Percentiles rank a stretch among this genome's conserved stretches.
Conservation (phyloP, 2,888 invertebrate genomes). For the Subacronicta megacephala region DNA sequence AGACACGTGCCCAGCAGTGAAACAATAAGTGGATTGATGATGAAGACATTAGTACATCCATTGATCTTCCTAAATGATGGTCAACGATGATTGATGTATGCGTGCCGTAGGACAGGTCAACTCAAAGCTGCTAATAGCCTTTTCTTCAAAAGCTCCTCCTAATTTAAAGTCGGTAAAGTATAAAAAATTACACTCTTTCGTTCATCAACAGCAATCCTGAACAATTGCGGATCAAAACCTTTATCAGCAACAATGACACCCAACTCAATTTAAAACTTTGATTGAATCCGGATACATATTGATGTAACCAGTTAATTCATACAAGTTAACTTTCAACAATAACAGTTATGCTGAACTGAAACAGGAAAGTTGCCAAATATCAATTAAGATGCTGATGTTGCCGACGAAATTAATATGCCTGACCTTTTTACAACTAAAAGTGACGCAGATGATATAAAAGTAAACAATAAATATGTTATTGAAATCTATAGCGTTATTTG, state of each 20-base stretch:
- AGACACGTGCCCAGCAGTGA: no score
- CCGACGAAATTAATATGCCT: slow-evolving; percentile 33
- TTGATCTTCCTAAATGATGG: no score
- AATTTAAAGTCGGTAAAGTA: no score
- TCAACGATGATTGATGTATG: no score
- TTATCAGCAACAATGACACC: slow-evolving; percentile 18
- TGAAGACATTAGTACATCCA: no score
- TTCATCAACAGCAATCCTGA: slow-evolving; percentile 43
- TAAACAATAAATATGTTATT: slow-evolving; percentile 15
- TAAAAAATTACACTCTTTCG: slow-evolving; percentile 40
- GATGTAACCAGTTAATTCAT: slow-evolving; percentile 40
- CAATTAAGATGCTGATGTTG: slow-evolving; percentile 42
- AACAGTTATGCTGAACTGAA: slow-evolving; percentile 28
- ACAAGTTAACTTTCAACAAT: slow-evolving; percentile 37
- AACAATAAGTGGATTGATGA: no score
- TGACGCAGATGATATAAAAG: slow-evolving; percentile 19
- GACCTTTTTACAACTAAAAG: slow-evolving; percentile 32
- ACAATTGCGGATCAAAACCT: slow-evolving; percentile 27
- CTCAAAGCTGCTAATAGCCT: no score
- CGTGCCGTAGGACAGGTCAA: no score
- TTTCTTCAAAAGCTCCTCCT: no score
- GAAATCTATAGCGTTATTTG: slow-evolving; percentile 18
- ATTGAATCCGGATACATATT: slow-evolving; percentile 36
- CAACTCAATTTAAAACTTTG: slow-evolving; percentile 39
- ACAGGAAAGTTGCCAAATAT: slow-evolving; percentile 53